These are phyloP conservation scores for Strigamia crassipes DNA, from an alignment of 2,888 invertebrate species.

Conservation along the genomic window DNA sequence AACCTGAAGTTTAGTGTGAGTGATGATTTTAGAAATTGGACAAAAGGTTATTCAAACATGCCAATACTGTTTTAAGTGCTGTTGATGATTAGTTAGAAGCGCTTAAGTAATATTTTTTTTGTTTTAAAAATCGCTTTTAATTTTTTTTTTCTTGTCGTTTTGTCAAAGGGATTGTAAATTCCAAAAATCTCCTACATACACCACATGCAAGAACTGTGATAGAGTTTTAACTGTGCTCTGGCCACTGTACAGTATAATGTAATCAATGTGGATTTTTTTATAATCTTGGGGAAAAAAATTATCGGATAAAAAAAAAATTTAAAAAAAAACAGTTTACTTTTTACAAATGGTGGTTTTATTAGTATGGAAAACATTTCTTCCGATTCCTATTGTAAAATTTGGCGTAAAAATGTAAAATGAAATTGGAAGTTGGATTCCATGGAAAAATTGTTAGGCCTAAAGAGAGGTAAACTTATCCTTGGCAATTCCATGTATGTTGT, in stretches of 20 bases:
- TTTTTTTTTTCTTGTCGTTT: neutral
- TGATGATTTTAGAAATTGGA: neutral
- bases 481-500: conserved; percentile 19
- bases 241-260: conserved; percentile 10
- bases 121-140: neutral
- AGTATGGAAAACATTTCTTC: neutral
- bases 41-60: neutral
- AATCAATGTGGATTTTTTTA: neutral
- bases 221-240: conserved; percentile 8
- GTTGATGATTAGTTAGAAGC: neutral
- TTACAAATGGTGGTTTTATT: neutral
- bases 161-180: conserved; percentile 5
- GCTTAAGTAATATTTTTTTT: neutral
- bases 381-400: conserved; percentile 25
- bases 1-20: neutral
- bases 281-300: neutral
- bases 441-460: conserved; percentile 5
- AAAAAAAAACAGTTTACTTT: neutral
- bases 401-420: neutral
- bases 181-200: conserved; percentile 23
- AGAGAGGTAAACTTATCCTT: conserved; percentile 21
- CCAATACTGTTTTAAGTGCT: conserved; percentile 1
- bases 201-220: conserved; percentile 31
- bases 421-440: neutral
- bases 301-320: neutral